phyloP scores from a whole-genome alignment of 2,797 vertebrate genomes.

The Emys orbicularis region DNA sequence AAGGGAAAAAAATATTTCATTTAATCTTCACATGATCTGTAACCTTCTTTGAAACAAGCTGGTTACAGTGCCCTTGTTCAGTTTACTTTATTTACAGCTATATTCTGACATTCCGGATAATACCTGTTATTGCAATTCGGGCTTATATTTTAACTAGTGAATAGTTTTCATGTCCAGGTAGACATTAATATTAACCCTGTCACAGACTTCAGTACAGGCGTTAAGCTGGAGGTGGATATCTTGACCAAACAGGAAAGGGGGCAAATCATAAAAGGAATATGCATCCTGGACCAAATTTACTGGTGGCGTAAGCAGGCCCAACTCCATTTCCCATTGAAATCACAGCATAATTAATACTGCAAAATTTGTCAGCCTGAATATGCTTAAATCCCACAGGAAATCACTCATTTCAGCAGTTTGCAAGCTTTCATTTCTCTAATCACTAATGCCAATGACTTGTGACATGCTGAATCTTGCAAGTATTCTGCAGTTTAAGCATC shows the following conservation, averaged over 20 bases:
- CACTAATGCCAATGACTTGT: background rate
- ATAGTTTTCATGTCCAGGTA: background rate
- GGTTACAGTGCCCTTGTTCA: background rate
- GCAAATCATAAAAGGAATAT: background rate
- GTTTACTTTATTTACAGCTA: slow-evolving; percentile 8
- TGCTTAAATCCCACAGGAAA: background rate
- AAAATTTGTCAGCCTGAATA: background rate
- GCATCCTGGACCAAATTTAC: background rate
- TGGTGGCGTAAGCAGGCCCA: rapidly evolving
- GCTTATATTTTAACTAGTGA: background rate
- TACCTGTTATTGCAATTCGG: background rate
- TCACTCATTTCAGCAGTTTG: background rate
- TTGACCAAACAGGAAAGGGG: background rate
- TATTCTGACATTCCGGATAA: background rate
- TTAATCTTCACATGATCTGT: background rate
- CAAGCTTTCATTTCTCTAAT: background rate
- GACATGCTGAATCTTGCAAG: background rate
- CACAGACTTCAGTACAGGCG: background rate
- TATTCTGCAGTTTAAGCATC: background rate
- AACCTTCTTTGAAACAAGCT: background rate
- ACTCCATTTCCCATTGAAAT: background rate
- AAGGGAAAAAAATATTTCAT: background rate
- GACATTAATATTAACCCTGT: background rate
- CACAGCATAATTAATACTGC: background rate
- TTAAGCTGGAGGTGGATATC: background rate